These are phyloP conservation scores for Ochropleura plecta DNA, from an alignment of 2,888 invertebrate genomes.

Conservation along the genomic window DNA sequence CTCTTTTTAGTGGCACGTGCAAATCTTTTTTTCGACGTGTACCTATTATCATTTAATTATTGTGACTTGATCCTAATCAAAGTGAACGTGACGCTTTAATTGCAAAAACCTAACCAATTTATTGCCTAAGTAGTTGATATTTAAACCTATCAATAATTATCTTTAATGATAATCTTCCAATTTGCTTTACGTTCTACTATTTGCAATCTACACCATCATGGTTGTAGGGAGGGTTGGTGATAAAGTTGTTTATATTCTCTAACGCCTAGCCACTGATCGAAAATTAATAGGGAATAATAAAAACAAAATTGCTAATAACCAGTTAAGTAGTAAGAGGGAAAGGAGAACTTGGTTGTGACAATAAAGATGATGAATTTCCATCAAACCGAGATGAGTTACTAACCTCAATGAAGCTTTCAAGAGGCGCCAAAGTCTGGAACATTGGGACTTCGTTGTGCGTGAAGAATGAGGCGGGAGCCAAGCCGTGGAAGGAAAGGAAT, in stretches of 20 bases:
- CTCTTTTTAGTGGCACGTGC: not conserved
- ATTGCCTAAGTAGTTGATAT: not conserved
- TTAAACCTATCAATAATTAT: constrained; percentile 16
- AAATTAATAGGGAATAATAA: too few species aligned
- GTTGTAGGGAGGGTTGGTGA: not conserved
- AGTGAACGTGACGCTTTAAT: not conserved
- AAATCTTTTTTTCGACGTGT: not conserved
- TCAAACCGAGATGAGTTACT: constrained; percentile 25
- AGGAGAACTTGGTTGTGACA: not conserved
- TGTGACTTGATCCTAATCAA: constrained; percentile 22
- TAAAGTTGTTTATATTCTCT: not conserved
- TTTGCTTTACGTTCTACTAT: constrained; percentile 15
- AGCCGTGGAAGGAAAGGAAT: constrained; percentile 79
- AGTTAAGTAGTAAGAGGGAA: not conserved
- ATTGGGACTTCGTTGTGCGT: constrained; percentile 69
- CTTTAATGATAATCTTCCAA: constrained; percentile 29
- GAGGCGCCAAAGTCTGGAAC: constrained; percentile 67
- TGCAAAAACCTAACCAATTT: constrained; percentile 15
- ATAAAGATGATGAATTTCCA: not conserved
- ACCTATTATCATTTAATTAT: constrained; percentile 21
- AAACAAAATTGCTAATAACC: not conserved
- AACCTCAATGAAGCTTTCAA: constrained; percentile 74
- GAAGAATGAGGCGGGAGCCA: constrained; percentile 82
- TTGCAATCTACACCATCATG: constrained; percentile 22
- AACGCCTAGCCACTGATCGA: not conserved